A percentile compares a stretch with the other conserved stretches of the same genome.
Conservation (phyloP, 2,797 vertebrate genomes). For the Scleropages formosus region DNA sequence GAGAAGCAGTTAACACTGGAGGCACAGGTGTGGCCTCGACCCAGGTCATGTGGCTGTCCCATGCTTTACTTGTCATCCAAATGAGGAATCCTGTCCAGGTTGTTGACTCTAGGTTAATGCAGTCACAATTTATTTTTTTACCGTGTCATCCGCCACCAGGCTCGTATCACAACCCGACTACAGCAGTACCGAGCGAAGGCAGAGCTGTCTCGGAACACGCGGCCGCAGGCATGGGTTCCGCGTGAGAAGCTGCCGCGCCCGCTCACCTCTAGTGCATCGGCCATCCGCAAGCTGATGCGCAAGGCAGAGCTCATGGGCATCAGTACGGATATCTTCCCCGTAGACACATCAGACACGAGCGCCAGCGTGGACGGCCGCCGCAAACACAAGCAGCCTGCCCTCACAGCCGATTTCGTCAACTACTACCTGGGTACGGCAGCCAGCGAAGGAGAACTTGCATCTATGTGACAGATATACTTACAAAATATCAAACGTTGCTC, state of each 20-base stretch:
- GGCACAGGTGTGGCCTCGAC: conserved; percentile 77
- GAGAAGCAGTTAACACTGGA: conserved; percentile 93
- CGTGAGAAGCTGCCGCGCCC: conserved; percentile 92
- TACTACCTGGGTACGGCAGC: conserved; percentile 90
- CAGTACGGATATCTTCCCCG: conserved; percentile 95
- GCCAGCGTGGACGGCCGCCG: conserved; percentile 92
- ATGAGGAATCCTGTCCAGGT: too few species aligned
- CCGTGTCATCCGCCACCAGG: conserved; percentile 60
- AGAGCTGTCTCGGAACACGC: conserved; percentile 88
- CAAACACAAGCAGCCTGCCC: conserved; percentile 94
- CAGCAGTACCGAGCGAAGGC: conserved; percentile 95
- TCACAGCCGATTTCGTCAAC: conserved; percentile 96
- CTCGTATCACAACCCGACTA: conserved; percentile 88
- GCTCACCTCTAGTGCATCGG: conserved; percentile 93
- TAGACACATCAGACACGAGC: conserved; percentile 91
- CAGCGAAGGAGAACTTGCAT: background rate
- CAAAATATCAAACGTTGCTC: too few species aligned
- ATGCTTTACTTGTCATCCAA: too few species aligned
- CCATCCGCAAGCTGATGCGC: conserved; percentile 94
- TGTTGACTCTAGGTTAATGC: background rate
- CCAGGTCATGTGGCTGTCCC: too few species aligned
- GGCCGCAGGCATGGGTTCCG: conserved; percentile 96
- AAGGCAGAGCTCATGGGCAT: conserved; percentile 98
- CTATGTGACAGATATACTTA: too few species aligned
- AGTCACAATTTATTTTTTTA: background rate